A percentile compares a stretch with the other conserved stretches of the same genome.
These are phyloP conservation scores for Auanema sp. DNA, from an alignment of 2,888 invertebrate species.

Conservation along the genomic window DNA sequence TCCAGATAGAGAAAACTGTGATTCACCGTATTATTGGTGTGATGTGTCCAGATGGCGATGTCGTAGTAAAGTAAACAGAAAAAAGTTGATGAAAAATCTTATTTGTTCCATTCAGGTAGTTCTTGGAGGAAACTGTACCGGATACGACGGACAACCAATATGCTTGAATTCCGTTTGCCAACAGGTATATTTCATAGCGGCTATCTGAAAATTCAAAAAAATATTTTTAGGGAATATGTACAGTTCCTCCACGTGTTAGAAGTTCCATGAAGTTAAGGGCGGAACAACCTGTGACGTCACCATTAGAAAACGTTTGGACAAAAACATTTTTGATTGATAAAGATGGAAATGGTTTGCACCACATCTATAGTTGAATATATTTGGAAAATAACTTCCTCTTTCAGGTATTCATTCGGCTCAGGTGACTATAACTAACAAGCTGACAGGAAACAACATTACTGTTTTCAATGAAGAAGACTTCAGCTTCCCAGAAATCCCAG, in stretches of 20 bases:
- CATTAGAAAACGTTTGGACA: conserved; percentile 52
- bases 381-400: not conserved
- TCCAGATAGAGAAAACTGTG: conserved; percentile 38
- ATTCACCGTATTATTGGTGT: conserved; percentile 55
- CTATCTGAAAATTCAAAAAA: not conserved
- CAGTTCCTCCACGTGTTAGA: conserved; percentile 16
- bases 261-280: not conserved
- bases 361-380: too few species aligned
- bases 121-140: conserved; percentile 61
- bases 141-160: conserved; percentile 55
- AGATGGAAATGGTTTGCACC: conserved; percentile 29
- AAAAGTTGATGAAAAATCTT: not conserved
- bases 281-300: not conserved
- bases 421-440: conserved; percentile 31
- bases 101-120: conserved; percentile 25
- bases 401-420: conserved; percentile 34
- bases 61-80: conserved; percentile 35
- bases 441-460: conserved; percentile 23
- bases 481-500: conserved; percentile 48
- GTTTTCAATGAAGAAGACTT: conserved; percentile 28
- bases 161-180: conserved; percentile 58
- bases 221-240: conserved; percentile 9
- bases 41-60: conserved; percentile 53
- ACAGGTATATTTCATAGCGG: conserved; percentile 25
- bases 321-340: conserved; percentile 55